Percentiles rank a stretch among this genome's conserved stretches.
These are phyloP conservation scores for Meles meles DNA, from an alignment of 2,113 vertebrate species.

Conservation along the genomic window DNA sequence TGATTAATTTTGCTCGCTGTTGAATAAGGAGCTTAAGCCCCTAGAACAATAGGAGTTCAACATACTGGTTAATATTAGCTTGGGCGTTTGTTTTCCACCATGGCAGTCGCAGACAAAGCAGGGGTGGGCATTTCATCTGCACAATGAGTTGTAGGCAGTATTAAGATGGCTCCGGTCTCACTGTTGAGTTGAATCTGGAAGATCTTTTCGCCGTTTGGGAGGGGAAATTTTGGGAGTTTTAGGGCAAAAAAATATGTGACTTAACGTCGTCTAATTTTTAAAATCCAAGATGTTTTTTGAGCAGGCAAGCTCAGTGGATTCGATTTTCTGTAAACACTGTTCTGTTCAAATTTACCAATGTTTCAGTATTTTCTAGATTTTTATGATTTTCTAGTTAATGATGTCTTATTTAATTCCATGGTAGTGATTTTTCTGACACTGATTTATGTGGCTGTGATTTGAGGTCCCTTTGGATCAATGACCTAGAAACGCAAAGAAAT, in stretches of 20 bases:
- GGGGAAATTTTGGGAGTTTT: not conserved
- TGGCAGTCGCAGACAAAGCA: conserved; percentile 70
- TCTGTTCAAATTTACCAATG: not conserved
- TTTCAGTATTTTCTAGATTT: conserved; percentile 16
- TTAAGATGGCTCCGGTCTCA: conserved; percentile 65
- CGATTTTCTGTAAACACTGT: conserved; percentile 12
- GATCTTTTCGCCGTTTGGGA: not conserved
- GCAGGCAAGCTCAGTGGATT: not conserved
- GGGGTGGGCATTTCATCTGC: conserved; percentile 65
- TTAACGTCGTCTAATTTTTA: not conserved
- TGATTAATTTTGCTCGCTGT: not conserved
- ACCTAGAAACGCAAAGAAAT: conserved; percentile 61
- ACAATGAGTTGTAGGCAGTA: conserved; percentile 64
- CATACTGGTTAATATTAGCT: conserved; percentile 20
- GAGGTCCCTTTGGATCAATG: conserved; percentile 47
- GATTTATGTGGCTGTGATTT: conserved; percentile 30
- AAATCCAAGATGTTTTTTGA: conserved; percentile 19
- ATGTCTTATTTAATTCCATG: conserved; percentile 10
- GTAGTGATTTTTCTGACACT: conserved; percentile 47
- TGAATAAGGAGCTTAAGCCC: not conserved
- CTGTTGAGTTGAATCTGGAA: conserved; percentile 17
- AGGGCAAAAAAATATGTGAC: not conserved
- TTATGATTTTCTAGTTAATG: not conserved
- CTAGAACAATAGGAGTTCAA: conserved; percentile 50
- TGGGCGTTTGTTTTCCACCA: conserved; percentile 54